Base-by-base conservation (phyloP, 2,113 vertebrate genomes). In the Callionymus lyra region DNA sequence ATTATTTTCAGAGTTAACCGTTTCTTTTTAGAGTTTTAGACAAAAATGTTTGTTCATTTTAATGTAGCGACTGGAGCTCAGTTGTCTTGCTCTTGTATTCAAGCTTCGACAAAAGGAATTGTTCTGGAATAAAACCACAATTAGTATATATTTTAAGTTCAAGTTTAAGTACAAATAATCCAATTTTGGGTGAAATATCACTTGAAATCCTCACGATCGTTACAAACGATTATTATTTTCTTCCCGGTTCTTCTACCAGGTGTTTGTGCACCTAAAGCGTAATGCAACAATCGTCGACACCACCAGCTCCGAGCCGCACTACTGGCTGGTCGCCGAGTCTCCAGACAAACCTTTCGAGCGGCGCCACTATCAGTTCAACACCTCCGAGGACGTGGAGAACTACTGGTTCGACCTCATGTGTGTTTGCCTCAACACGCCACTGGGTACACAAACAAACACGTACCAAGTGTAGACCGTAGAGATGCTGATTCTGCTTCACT, bases 381-480 rank as follows among this genome's bases (percentile, higher is more conserved):
- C 81, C 1, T 55, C 81, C 12, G 85, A 91, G 21, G 90, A 95
- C 0, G 84, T 96, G 37, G 91, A 97, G 40, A 91, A 82, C 81
- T 97, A 87, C 77, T 99, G 95, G 95, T 95, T 98, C 14, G 91
- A 98, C 31, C 64, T 99, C 68, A 89, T 97, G 78, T 98, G 89
- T 17, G 90, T 99, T 73, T 98, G 92, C 79, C 90, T 98, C 34
- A 97, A 94, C 8, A 97, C 93, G 6, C 91, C 93, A 0, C 44
- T 97, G 57, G 93, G 93, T 96, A 88, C 16, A 9, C 0, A 1
- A 14, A n/a, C 1, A 12, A 34, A 16, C 16, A 31, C 31, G 16
- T 2, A 33, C 19, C 38, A 37, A 19, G 6, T 41, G 21, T 44
- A 5, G 5, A 42, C n/a, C 6, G 31, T 10, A 13, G 3, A 3